Conservation (phyloP, 2,888 invertebrate species). For the Caenorhabditis japonica region DNA sequence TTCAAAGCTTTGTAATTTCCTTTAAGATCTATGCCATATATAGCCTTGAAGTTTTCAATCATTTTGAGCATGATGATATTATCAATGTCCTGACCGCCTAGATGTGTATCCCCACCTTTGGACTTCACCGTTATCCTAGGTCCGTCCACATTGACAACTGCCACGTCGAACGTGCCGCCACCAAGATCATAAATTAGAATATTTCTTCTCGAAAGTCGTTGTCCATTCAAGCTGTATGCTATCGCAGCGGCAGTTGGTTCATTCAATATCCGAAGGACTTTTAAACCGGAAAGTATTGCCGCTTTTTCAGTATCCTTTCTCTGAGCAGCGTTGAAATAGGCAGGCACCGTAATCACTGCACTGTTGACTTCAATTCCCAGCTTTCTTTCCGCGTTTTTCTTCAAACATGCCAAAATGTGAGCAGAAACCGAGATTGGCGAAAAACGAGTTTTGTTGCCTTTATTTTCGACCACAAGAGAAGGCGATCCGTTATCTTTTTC, state of each 20-base stretch:
- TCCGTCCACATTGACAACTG: slow-evolving; percentile 53
- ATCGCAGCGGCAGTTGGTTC: slow-evolving; percentile 53
- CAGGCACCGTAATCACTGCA: slow-evolving; percentile 58
- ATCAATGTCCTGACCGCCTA: slow-evolving; percentile 56
- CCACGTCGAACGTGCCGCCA: slow-evolving; percentile 55
- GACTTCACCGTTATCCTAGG: slow-evolving; percentile 48
- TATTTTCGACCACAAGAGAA: slow-evolving; percentile 24
- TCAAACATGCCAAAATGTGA: slow-evolving; percentile 34
- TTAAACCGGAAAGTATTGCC: slow-evolving; percentile 33
- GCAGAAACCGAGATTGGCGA: slow-evolving; percentile 34
- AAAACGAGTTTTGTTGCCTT: slow-evolving; percentile 13
- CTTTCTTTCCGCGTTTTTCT: slow-evolving; percentile 49
- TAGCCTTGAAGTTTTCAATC: slow-evolving; percentile 29
- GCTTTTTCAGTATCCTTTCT: slow-evolving; percentile 50
- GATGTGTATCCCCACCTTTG: slow-evolving; percentile 55
- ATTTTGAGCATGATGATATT: slow-evolving; percentile 48
- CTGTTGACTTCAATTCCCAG: slow-evolving; percentile 29
- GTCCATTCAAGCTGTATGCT: slow-evolving; percentile 46
- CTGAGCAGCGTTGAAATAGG: slow-evolving; percentile 52
- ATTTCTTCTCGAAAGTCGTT: slow-evolving; percentile 42
- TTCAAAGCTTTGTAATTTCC: slow-evolving; percentile 90
- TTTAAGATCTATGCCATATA: slow-evolving; percentile 85
- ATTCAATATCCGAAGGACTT: slow-evolving; percentile 49
- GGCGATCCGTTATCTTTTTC: slow-evolving; percentile 35
- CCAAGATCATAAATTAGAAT: slow-evolving; percentile 52